Conservation (phyloP, 2,113 vertebrate genomes). For the Phyllopteryx taeniolatus region DNA sequence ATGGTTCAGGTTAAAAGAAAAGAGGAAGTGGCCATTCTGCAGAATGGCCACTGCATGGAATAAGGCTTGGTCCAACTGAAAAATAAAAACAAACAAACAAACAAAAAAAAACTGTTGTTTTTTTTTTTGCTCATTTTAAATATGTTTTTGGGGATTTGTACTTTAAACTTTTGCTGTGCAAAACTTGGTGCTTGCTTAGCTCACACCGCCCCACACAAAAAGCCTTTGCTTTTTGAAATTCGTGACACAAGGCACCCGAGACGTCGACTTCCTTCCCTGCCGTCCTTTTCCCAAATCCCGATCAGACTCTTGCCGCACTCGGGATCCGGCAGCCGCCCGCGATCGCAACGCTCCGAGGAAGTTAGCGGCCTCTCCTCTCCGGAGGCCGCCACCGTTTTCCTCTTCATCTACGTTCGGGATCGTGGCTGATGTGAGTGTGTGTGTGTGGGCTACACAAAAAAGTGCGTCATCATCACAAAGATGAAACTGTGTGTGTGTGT, state of each 20-base stretch:
- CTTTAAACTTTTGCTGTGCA: not conserved
- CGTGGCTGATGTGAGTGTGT: slow-evolving; percentile 42
- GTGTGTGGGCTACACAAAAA: slow-evolving; percentile 70
- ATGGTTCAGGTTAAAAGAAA: too few species aligned
- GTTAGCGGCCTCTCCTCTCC: slow-evolving; percentile 68
- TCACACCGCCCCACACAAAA: too few species aligned
- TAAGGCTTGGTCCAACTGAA: too few species aligned
- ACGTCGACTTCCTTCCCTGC: slow-evolving; percentile 46
- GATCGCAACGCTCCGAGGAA: slow-evolving; percentile 71
- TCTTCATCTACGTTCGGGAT: slow-evolving; percentile 60
- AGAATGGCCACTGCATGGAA: too few species aligned
- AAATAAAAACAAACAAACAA: too few species aligned
- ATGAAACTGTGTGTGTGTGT: slow-evolving; percentile 57
- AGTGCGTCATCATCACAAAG: slow-evolving; percentile 74
- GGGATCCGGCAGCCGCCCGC: slow-evolving; percentile 52
- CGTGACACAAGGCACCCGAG: slow-evolving; percentile 47
- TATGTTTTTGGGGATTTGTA: not conserved
- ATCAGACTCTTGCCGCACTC: slow-evolving; percentile 48
- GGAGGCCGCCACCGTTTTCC: slow-evolving; percentile 54
- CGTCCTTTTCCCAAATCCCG: slow-evolving; percentile 48
- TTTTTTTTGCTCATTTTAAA: not conserved
- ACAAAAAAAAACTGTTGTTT: too few species aligned
- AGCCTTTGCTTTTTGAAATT: too few species aligned
- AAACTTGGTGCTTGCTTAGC: too few species aligned
- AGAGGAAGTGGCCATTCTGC: too few species aligned